These are phyloP conservation scores for Nematostella vectensis DNA, from an alignment of 92 coral and sea anemone genomes.

Conservation along the genomic window DNA sequence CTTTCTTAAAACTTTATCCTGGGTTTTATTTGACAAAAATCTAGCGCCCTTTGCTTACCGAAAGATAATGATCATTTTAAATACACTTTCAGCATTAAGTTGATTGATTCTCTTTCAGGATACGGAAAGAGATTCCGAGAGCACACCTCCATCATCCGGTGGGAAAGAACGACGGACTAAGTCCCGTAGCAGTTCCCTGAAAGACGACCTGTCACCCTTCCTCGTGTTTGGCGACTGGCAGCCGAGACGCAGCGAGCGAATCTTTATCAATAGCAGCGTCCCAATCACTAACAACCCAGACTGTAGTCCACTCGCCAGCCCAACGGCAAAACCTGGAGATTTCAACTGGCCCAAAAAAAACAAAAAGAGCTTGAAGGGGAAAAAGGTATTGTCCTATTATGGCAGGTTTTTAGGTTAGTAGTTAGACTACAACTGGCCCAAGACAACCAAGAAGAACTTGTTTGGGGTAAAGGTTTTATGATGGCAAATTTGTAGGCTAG, in stretches of 20 bases:
- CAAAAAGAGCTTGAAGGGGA: slow-evolving; percentile 35
- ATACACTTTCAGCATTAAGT: too few relatives aligned
- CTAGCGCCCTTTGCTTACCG: too few relatives aligned
- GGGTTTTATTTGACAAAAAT: too few relatives aligned
- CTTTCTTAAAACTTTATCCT: too few relatives aligned
- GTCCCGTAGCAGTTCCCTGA: slow-evolving; percentile 27
- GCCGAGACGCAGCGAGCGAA: slow-evolving; percentile 89
- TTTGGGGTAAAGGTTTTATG: too few relatives aligned
- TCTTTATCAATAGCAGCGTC: slow-evolving; percentile 87
- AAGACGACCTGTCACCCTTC: slow-evolving; percentile 34
- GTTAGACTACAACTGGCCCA: neutral
- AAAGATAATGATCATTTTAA: too few relatives aligned
- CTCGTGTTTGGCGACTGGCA: slow-evolving; percentile 75
- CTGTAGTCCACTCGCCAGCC: slow-evolving; percentile 68
- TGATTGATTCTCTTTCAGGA: too few relatives aligned
- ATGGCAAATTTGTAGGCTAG: too few relatives aligned
- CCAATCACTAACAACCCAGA: slow-evolving; percentile 45
- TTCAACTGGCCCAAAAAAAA: slow-evolving; percentile 56
- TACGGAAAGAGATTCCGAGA: neutral
- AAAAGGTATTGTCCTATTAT: slow-evolving; percentile 5
- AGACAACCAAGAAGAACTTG: too few relatives aligned
- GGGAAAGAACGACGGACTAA: slow-evolving; percentile 43
- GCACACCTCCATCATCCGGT: slow-evolving; percentile 17
- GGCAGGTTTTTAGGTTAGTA: neutral
- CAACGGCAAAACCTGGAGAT: slow-evolving; percentile 48